phyloP scores from a whole-genome alignment of 2,888 invertebrate genomes.

The Agrotis exclamationis region DNA sequence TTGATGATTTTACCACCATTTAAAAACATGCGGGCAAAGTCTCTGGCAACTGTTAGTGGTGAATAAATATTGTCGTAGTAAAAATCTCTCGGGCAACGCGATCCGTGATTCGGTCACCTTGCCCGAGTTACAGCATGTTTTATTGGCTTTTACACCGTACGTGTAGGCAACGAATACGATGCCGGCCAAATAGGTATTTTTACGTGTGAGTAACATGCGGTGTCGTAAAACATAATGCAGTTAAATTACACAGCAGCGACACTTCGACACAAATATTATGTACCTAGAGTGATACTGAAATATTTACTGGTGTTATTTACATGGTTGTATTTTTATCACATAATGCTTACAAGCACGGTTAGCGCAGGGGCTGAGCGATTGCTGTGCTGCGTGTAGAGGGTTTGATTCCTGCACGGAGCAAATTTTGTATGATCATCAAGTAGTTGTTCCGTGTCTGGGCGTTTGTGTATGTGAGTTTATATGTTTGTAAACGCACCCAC shows the following conservation, averaged over 20 bases:
- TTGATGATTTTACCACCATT: too few species aligned
- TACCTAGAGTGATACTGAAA: constrained; percentile 12
- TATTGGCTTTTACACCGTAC: constrained; percentile 59
- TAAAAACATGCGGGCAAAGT: too few species aligned
- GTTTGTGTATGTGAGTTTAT: too few species aligned
- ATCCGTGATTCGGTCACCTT: constrained; percentile 55
- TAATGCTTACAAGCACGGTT: too few species aligned
- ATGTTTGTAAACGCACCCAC: too few species aligned
- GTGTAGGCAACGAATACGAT: constrained; percentile 58
- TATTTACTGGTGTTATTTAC: constrained; percentile 9
- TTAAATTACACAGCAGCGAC: constrained; percentile 42
- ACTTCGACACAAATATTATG: constrained; percentile 34
- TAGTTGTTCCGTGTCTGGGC: too few species aligned
- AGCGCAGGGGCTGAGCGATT: too few species aligned
- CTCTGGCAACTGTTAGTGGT: not conserved
- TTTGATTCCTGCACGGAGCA: too few species aligned
- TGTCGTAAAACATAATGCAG: constrained; percentile 62
- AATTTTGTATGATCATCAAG: too few species aligned
- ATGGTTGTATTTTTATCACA: not conserved
- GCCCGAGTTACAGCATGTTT: constrained; percentile 49
- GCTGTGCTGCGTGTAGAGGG: too few species aligned
- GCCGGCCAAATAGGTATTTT: constrained; percentile 42
- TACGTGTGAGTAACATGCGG: constrained; percentile 51
- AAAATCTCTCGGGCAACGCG: constrained; percentile 44
- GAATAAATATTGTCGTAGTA: constrained; percentile 22